Percentiles rank a stretch among this genome's conserved stretches.
These are phyloP conservation scores for Tetranychus cinnabarinus DNA, from an alignment of 1,140 invertebrate genomes.

Conservation along the genomic window DNA sequence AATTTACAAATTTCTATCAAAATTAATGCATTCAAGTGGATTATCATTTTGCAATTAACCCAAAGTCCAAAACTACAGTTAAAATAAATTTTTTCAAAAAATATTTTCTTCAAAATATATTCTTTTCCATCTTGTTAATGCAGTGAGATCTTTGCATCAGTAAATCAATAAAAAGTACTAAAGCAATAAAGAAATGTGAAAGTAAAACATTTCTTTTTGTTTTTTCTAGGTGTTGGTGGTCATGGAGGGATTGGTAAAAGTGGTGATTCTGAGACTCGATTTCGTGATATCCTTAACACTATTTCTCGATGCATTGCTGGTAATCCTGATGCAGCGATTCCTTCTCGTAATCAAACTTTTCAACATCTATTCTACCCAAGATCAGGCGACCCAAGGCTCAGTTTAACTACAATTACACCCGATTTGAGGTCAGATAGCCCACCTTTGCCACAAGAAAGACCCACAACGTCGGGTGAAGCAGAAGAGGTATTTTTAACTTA, in stretches of 20 bases:
- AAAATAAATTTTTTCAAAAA: too few species aligned
- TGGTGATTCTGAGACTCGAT: conserved; percentile 23
- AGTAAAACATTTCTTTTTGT: conserved; percentile 10
- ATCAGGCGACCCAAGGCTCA: background rate
- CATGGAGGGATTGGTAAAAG: conserved; percentile 24
- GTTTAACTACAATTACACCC: background rate
- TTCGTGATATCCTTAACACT: conserved; percentile 20
- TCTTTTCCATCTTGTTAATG: too few species aligned
- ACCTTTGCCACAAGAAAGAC: background rate
- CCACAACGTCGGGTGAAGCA: background rate
- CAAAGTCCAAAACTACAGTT: too few species aligned
- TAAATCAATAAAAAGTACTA: too few species aligned
- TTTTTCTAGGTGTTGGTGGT: conserved; percentile 22
- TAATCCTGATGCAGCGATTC: conserved; percentile 3
- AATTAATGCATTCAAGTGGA: too few species aligned
- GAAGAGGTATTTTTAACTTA: background rate
- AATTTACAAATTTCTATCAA: too few species aligned
- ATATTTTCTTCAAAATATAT: too few species aligned
- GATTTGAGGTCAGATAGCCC: background rate
- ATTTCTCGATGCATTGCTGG: conserved; percentile 11
- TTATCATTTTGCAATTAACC: too few species aligned
- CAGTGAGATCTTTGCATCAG: too few species aligned
- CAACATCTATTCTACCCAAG: background rate
- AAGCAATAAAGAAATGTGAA: background rate
- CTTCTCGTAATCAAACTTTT: conserved; percentile 2